Evolutionary conservation across 2,797 vertebrate species (phyloP), one percentile per base, ranked within the genome.

Genomic region (Anguilla megastoma): DNA sequence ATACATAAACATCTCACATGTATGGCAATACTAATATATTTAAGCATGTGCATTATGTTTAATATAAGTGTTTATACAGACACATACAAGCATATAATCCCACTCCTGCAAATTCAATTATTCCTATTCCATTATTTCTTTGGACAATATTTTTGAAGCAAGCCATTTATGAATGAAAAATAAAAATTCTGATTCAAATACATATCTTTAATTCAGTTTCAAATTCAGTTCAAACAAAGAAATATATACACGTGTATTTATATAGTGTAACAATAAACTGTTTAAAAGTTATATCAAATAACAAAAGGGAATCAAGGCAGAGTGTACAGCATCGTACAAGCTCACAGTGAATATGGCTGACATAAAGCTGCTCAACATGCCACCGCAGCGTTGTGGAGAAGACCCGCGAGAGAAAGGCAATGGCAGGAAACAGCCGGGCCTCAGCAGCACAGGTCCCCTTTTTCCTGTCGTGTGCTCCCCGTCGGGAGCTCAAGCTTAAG

Each of bases 141-240:
- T 76, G 30, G 71, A 76, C 30, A 36, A 1, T 14, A 21, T 66
- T 86, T 14, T 66, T 14, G 14, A 54, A 84, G 56, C 18, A 56
- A 84, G 10, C 18, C 41, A 48, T 9, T 45, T 18, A 21, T 36
- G 41, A 48, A 45, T 21, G 16, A 8, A 24, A 45, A 80, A 80
- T 30, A 79, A 41, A 6, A 21, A 82, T 14, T 24, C 79, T 12
- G 79, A 14, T 48, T 50, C 79, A 48, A 82, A 24, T 50, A 82
- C 24, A 6, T 82, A n/a, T 27, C 50, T 79, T 82, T 82, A 45
- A 80, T 76, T 74, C 21, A 45, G 41, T 56, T 87, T 4, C 74
- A 87, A 74, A 79, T 80, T 63, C 60, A 27, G 24, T 82, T 87
- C 86, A 87, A 87, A 80, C 45, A 54, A 79, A 56, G 45, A 74